Evolutionary conservation across 2,113 vertebrate species (phyloP), one percentile per base, ranked within the genome.

Genomic region (Ictalurus furcatus): DNA sequence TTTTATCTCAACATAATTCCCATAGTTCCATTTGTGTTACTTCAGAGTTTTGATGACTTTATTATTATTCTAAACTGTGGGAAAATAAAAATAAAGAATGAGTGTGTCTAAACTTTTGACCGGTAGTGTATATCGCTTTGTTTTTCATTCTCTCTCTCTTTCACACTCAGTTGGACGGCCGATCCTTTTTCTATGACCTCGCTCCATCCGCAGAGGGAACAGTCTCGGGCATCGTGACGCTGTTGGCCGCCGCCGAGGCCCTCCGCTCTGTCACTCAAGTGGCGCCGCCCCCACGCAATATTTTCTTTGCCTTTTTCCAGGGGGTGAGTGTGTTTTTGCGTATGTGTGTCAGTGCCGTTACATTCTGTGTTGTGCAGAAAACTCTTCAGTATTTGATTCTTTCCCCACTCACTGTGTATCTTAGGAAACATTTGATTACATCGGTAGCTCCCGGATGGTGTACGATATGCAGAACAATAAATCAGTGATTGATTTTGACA

Each of bases 351-450:
- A 40, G 76, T 11, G 16, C 54, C 1, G 1, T 56, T n/a, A 16
- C 6, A 23, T 11, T 56, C n/a, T 56, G 54, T 82, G 63, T 52
- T 5, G 11, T 30, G 34, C 44, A 17, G 30, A 19, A 7, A 52
- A 54, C 67, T 79, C 14, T 37, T 84, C 28, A 71, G 79, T 81
- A 76, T 61, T 28, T 78, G 23, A 23, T 12, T 79, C 37, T 67
- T 37, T 83, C n/a, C 61, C 2, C 21, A 52, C 12, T 82, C 28
- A 9, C 13, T 65, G 16, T 85, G 6, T 71, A 8, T 83, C 21
- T 25, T 94, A 99, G 98, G 98, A 99, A 91, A 95, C 96, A 1
- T 99, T 99, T 34, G 98, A 99, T 92, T 99, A 99, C 96, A 99
- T 99, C 2, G 98, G 98, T 92, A 99, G 98, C 87, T 99, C 98